Evolutionary conservation across 2,113 vertebrate genomes (phyloP).

Genomic region (Erythrocercus mccallii): DNA sequence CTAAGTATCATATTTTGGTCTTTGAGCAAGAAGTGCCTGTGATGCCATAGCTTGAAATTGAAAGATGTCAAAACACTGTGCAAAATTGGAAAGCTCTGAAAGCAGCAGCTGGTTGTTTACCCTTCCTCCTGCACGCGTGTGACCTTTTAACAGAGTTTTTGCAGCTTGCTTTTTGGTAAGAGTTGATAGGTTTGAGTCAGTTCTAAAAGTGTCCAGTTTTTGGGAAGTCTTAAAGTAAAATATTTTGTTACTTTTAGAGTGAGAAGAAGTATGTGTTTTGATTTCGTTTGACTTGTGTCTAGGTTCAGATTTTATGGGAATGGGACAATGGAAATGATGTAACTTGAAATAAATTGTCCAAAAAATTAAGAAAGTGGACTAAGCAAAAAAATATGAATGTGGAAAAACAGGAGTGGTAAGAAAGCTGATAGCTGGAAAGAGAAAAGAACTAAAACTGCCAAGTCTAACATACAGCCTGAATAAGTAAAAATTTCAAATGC

Average conservation of each 20-base stretch:
- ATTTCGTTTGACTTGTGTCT: neutral
- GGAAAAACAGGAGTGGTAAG: neutral
- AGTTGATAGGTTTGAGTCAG: neutral
- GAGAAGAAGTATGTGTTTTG: neutral
- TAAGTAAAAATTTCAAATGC: neutral
- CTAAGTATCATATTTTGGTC: neutral
- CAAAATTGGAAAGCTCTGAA: neutral
- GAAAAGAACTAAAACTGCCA: neutral
- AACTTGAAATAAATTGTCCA: neutral
- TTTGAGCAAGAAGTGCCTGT: neutral
- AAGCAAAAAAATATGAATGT: neutral
- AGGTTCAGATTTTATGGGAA: neutral
- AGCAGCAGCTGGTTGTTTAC: neutral
- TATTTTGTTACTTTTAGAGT: neutral
- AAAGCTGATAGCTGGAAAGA: neutral
- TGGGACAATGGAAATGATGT: neutral
- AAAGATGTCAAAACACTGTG: neutral
- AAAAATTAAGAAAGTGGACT: neutral
- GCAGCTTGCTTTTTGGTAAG: neutral
- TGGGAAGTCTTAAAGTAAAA: neutral
- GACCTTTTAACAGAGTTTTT: neutral
- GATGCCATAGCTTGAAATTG: neutral
- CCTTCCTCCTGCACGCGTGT: neutral
- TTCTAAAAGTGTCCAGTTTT: conserved; percentile 17
- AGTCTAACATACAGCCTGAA: neutral